Evolutionary conservation across 2,888 invertebrate genomes (phyloP).

Genomic region (Lasioglossum malachurum): DNA sequence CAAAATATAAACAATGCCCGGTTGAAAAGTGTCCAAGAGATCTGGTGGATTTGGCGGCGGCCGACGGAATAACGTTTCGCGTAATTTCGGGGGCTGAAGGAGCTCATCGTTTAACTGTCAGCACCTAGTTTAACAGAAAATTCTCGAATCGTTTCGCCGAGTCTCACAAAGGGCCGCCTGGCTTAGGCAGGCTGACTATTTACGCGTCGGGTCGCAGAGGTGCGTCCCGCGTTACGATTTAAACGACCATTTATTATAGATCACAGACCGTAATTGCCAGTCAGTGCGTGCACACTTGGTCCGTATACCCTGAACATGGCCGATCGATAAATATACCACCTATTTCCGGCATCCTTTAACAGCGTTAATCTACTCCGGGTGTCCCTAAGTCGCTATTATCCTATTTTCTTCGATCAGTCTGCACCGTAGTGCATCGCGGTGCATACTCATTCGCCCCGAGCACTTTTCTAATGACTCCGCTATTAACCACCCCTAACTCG

Average conservation of each 20-base stretch:
- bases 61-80: conserved; percentile 25
- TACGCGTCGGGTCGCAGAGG: conserved; percentile 27
- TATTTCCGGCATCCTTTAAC: conserved; percentile 53
- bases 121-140: conserved; percentile 42
- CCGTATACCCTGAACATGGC: conserved; percentile 25
- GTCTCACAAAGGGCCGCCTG: conserved; percentile 37
- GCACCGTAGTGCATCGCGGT: neutral
- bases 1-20: conserved; percentile 49
- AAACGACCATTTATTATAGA: conserved; percentile 60
- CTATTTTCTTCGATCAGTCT: conserved; percentile 24
- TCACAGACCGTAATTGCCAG: conserved; percentile 57
- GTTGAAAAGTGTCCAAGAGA: conserved; percentile 53
- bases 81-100: conserved; percentile 46
- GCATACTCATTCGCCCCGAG: neutral
- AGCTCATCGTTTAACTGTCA: conserved; percentile 47
- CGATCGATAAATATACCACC: conserved; percentile 61
- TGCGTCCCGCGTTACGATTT: conserved; percentile 47
- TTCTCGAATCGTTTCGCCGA: conserved; percentile 15
- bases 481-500: neutral
- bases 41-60: conserved; percentile 12
- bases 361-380: conserved; percentile 34
- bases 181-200: conserved; percentile 44
- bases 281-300: conserved; percentile 35
- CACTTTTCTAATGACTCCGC: conserved; percentile 1
- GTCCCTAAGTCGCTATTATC: conserved; percentile 35